These are phyloP conservation scores for Agrochola lota DNA, from an alignment of 2,888 invertebrate species.

Conservation along the genomic window DNA sequence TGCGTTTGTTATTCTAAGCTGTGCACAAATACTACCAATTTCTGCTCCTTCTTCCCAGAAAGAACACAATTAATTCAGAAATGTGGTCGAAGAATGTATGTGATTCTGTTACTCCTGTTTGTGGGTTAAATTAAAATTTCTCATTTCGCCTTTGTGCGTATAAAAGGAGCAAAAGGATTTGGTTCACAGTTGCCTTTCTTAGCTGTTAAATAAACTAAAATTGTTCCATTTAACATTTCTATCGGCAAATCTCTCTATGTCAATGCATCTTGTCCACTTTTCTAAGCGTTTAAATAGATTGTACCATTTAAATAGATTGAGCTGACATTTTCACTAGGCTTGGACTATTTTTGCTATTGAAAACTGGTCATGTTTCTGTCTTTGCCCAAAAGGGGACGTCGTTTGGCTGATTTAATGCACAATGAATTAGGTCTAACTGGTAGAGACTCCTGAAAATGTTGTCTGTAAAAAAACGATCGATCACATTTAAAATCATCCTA, in stretches of 20 bases:
- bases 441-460: neutral
- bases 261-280: neutral
- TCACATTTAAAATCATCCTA: neutral
- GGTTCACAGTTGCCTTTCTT: neutral
- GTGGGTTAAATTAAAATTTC: conserved; percentile 44
- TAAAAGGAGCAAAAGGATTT: conserved; percentile 36
- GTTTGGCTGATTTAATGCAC: neutral
- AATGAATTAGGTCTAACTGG: no score
- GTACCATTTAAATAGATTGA: neutral
- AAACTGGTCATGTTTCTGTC: neutral
- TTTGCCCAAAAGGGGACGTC: no score
- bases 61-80: conserved; percentile 51
- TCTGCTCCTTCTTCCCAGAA: conserved; percentile 70
- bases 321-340: neutral
- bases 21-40: conserved; percentile 73
- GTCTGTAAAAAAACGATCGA: neutral
- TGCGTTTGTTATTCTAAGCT: conserved; percentile 81
- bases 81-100: conserved; percentile 30
- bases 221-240: neutral
- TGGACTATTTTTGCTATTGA: neutral
- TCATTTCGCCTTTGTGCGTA: conserved; percentile 40
- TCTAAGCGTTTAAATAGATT: neutral
- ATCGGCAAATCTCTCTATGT: neutral
- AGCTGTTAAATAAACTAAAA: conserved; percentile 25
- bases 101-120: conserved; percentile 42